Base-by-base conservation (phyloP, 2,113 vertebrate genomes). In the Lontra canadensis region DNA sequence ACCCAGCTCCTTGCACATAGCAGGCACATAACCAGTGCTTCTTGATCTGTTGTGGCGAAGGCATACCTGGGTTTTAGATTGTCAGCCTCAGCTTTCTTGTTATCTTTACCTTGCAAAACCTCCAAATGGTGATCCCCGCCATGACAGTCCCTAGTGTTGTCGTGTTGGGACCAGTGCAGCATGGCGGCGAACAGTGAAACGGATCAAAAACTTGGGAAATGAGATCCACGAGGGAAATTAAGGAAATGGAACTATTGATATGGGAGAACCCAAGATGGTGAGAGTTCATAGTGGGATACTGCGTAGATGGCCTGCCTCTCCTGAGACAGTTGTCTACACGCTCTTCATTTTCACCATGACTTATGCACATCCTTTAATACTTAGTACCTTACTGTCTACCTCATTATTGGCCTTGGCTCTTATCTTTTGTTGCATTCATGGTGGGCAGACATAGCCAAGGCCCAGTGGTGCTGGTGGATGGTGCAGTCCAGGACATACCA, bases 391-490 rank as follows among this genome's bases (percentile, higher is more conserved):
- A 5, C 11, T 0, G 7, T 36, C 39, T 34, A 11, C 82, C 31
- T 88, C 1, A 7, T 29, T 13, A 15, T 25, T 6, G 21, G 61
- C 57, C 15, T 2, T 1, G 57, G 39, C 34, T 23, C 42, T 47
- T 31, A 20, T 14, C 42, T n/a, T 47, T 10, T 13, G 31, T 31
- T 18, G 14, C 9, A 42, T 44, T 59, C 25, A 31, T 6, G 11
- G 55, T 31, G 21, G 2, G 4, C 9, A 34, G 57, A 79, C 52
- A 1, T 23, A 20, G 57, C 82, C 83, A 17, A 15, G 59, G 20
- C n/a, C 49, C 0, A 1, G 0, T 2, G 31, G 1, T n/a, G 36
- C 31, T 8, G 1, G 26, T 15, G 3, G 1, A 12, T 11, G 7
- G 23, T 55, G 8, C 34, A 0, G 42, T n/a, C 47, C 34, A 34